Evolutionary conservation across 2,888 invertebrate genomes (phyloP).

Genomic region (Agonopterix subpropinquella): DNA sequence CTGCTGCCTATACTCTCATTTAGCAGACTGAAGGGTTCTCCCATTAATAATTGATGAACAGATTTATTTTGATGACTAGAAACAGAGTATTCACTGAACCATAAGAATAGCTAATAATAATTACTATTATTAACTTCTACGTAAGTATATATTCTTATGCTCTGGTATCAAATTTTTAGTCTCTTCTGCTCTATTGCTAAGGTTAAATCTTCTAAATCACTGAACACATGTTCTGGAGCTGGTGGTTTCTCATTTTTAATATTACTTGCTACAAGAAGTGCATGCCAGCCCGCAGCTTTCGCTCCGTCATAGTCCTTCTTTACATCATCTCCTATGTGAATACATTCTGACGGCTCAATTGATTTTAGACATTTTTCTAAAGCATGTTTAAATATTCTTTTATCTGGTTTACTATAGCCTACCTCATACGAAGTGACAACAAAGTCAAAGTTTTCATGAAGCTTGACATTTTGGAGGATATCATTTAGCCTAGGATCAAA

Average conservation of each 20-base stretch:
- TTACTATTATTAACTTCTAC: too few relatives aligned
- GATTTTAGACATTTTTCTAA: conserved; percentile 55
- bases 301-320: conserved; percentile 88
- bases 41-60: too few relatives aligned
- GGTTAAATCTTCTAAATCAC: conserved; percentile 37
- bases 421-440: conserved; percentile 85
- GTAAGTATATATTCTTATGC: too few relatives aligned
- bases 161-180: too few relatives aligned
- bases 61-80: too few relatives aligned
- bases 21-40: too few relatives aligned
- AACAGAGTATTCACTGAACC: too few relatives aligned
- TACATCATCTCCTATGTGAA: conserved; percentile 90
- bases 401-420: conserved; percentile 84
- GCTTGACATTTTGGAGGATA: conserved; percentile 78
- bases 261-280: conserved; percentile 45
- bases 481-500: conserved; percentile 87
- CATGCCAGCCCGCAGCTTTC: conserved; percentile 84
- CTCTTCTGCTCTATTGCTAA: conserved; percentile 23
- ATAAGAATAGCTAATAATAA: too few relatives aligned
- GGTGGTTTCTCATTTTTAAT: conserved; percentile 24
- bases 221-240: conserved; percentile 35
- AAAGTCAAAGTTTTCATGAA: conserved; percentile 86
- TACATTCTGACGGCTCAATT: conserved; percentile 76
- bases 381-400: conserved; percentile 81
- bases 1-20: too few relatives aligned